Base-by-base conservation (phyloP, 64 coral and sea anemone species). In the Pachyseris speciosa region DNA sequence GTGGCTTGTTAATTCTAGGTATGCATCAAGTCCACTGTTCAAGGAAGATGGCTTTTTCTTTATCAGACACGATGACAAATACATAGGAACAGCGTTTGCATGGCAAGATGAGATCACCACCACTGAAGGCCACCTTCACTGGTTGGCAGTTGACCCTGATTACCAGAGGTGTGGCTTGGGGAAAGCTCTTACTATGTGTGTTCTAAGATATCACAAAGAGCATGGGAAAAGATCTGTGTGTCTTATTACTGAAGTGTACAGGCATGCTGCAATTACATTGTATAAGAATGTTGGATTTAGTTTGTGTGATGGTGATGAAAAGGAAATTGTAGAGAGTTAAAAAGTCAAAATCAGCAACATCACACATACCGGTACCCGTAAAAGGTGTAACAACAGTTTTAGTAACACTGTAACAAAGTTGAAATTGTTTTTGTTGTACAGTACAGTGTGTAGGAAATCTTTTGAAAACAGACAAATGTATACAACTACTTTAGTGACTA, bases 41-140 rank as follows among this genome's bases (percentile, higher is more conserved):
- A 79, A 38, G 15, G 78, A 71, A 80, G 88, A 83, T 83, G 88
- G 88, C 61, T 90, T 90, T 44, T 90, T 80, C 70, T 66, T 90
- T 16, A 49, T 90, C 29, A 83, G 66, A 71, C 57, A 90, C n/a
- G 19, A 63, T 6, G 38, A 80, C 16, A 67, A 34, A 24, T 90
- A 66, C 32, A 29, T 90, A 16, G 87, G 74, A 30, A 90, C 87
- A 30, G 74, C 42, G 27, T 90, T 90, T 83, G 59, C 88, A n/a
- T 90, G 75, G 75, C 75, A 90, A 83, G 75, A 83, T 3, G 48
- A 71, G 37, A 4, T 38, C 7, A 22, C 42, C 11, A 57, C 26
- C 4, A 12, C 32, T 19, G 22, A 19, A 15, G 88, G 88, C 2
- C 36, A 1, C 20, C 44, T 90, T 32, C 88, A 90, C 31, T 90